Evolutionary conservation across 92 coral and sea anemone species (phyloP).

Genomic region (Heteractis magnifica): DNA sequence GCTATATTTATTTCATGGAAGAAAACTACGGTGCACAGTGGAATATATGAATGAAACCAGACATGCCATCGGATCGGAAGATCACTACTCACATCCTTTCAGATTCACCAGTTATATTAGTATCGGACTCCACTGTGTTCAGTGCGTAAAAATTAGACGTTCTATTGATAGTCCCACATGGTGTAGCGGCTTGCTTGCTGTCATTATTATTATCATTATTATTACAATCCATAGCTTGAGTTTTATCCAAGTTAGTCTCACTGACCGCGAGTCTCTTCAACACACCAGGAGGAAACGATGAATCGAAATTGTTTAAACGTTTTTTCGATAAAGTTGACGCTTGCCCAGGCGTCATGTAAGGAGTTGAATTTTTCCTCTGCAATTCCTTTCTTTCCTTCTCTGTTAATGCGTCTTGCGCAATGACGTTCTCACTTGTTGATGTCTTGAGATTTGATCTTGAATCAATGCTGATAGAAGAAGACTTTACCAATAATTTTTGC

Average conservation of each 20-base stretch:
- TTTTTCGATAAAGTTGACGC: slow-evolving; percentile 1
- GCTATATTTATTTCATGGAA: neutral
- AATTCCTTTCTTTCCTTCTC: slow-evolving; percentile 6
- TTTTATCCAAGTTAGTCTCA: slow-evolving; percentile 62
- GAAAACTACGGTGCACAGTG: neutral
- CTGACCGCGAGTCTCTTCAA: slow-evolving; percentile 75
- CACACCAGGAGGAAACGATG: slow-evolving; percentile 73
- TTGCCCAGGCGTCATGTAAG: slow-evolving; percentile 13
- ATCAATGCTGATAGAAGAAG: slow-evolving; percentile 41
- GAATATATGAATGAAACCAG: neutral
- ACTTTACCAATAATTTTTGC: slow-evolving; percentile 51
- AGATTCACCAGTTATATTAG: neutral
- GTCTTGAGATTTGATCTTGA: neutral
- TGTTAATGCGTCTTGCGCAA: slow-evolving; percentile 13
- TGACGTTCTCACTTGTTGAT: slow-evolving; percentile 32
- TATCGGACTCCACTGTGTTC: slow-evolving; percentile 37
- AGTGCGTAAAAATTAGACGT: slow-evolving; percentile 51
- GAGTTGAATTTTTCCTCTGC: slow-evolving; percentile 47
- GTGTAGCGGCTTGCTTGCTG: neutral
- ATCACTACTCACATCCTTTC: neutral
- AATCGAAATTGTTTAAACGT: slow-evolving; percentile 59
- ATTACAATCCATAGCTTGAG: slow-evolving; percentile 24
- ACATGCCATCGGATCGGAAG: neutral
- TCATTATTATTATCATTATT: slow-evolving; percentile 11
- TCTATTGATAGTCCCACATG: slow-evolving; percentile 27